These are phyloP conservation scores for Agelas oroides DNA, from an alignment of 37 sponge, comb jelly and placozoan species.

Conservation along the genomic window DNA sequence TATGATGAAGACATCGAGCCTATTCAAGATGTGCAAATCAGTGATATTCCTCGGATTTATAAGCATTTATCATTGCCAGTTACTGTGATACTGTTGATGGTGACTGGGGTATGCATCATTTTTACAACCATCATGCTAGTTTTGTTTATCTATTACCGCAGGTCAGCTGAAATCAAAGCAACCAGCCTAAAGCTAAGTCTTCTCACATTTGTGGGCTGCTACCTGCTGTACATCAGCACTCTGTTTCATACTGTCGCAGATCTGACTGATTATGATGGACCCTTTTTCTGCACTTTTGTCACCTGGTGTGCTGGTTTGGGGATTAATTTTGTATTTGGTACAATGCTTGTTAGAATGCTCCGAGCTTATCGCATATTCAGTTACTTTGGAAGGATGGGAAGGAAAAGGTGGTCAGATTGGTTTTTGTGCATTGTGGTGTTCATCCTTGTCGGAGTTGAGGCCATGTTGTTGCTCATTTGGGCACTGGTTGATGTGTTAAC, in stretches of 20 bases:
- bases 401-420: constrained; percentile 35
- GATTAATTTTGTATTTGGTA: constrained; percentile 11
- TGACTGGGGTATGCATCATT: background rate
- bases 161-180: constrained; percentile 20
- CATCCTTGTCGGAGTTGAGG: constrained; percentile 7
- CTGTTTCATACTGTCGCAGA: background rate
- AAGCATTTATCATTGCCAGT: background rate
- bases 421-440: constrained; percentile 6
- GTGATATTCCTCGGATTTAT: background rate
- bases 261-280: background rate
- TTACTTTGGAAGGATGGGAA: constrained; percentile 38
- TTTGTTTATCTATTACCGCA: background rate
- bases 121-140: background rate
- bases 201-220: constrained; percentile 21
- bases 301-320: background rate
- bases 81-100: background rate
- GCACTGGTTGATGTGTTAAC: background rate
- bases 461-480: constrained; percentile 14
- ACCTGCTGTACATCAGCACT: background rate
- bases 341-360: constrained; percentile 28
- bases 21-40: no score
- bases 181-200: constrained; percentile 28
- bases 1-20: no score
- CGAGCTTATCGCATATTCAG: constrained; percentile 46
- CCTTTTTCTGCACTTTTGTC: background rate